These are phyloP conservation scores for Strix aluco DNA, from an alignment of 2,113 vertebrate species.

Conservation along the genomic window DNA sequence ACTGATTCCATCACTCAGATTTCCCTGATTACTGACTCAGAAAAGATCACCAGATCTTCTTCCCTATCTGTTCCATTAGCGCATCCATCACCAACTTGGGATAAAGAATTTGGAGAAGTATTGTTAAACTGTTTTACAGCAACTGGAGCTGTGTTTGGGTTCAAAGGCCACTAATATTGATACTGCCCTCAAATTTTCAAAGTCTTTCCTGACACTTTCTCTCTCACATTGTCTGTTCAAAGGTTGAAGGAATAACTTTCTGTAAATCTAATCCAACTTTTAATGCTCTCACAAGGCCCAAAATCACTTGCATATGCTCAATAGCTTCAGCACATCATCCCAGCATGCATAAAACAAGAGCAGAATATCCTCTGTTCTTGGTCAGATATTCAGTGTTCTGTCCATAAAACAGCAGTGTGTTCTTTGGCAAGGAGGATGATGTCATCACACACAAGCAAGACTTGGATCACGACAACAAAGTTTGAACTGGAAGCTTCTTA, in stretches of 20 bases:
- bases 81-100: background rate
- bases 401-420: background rate
- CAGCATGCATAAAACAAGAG: background rate
- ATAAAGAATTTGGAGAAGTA: background rate
- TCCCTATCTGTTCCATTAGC: background rate
- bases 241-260: background rate
- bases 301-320: background rate
- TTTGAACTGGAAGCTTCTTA: background rate
- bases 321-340: background rate
- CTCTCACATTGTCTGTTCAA: background rate
- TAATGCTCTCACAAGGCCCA: background rate
- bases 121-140: background rate
- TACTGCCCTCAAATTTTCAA: background rate
- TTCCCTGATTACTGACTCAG: background rate
- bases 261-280: background rate
- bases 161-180: background rate
- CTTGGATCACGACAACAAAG: background rate
- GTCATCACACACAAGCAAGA: background rate
- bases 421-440: background rate
- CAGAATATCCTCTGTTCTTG: background rate
- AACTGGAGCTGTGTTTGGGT: background rate
- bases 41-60: background rate
- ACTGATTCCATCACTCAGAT: background rate
- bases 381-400: background rate
- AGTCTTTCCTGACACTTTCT: background rate